Conservation (phyloP, 2,888 invertebrate genomes). For the Noctua fimbriata region DNA sequence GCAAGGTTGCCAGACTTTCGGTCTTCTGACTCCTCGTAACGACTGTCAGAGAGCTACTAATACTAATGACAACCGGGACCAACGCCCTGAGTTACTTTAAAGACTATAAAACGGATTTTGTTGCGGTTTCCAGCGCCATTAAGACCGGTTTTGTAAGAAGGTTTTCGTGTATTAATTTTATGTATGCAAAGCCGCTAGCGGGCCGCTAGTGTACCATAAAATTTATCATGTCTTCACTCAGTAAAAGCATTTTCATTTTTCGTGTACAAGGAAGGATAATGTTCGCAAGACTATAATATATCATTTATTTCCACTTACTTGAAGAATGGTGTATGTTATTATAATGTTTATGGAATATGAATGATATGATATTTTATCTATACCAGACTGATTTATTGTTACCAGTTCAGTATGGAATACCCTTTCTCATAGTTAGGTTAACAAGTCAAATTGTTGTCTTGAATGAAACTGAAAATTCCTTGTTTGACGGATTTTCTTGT, state of each 20-base stretch:
- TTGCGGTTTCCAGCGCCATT: constrained; percentile 19
- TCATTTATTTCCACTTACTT: constrained; percentile 52
- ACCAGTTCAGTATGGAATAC: background rate
- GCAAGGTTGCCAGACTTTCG: background rate
- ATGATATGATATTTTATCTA: constrained; percentile 21
- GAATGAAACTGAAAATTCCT: background rate
- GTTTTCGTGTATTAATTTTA: constrained; percentile 52
- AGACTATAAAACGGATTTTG: constrained; percentile 12
- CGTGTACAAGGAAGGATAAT: constrained; percentile 44
- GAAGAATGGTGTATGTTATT: constrained; percentile 25
- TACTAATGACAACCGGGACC: background rate
- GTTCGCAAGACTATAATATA: constrained; percentile 35
- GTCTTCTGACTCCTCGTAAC: background rate
- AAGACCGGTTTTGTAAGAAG: constrained; percentile 26
- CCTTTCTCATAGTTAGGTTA: background rate
- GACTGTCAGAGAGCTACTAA: background rate
- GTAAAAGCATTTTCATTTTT: constrained; percentile 62
- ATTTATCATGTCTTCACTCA: constrained; percentile 51
- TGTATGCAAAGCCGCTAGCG: constrained; percentile 34
- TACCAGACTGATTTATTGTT: constrained; percentile 4
- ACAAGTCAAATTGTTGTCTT: background rate
- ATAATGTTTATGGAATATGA: constrained; percentile 21
- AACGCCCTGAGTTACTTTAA: background rate
- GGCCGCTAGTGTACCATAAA: constrained; percentile 53
- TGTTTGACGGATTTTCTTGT: background rate